A percentile compares a stretch with the other conserved stretches of the same genome.
phyloP scores from a whole-genome alignment of 2,797 vertebrate genomes.

The Melanotaenia pygmaea region DNA sequence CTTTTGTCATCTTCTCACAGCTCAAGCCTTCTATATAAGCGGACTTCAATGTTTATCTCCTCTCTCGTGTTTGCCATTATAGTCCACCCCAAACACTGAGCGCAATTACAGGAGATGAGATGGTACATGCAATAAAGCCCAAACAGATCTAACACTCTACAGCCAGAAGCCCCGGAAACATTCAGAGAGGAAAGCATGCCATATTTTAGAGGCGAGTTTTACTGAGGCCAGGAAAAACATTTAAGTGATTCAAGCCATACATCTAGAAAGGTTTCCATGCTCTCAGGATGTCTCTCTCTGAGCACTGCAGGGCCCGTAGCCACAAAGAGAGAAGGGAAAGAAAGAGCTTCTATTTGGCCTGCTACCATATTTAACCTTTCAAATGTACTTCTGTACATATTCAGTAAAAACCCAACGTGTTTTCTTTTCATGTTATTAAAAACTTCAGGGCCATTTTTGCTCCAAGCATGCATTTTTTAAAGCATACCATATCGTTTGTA shows the following conservation, averaged over 20 bases:
- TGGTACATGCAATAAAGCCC: conserved; percentile 40
- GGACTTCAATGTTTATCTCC: conserved; percentile 31
- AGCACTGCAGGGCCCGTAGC: conserved; percentile 48
- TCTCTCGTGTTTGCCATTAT: conserved; percentile 54
- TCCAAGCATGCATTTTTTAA: conserved; percentile 24
- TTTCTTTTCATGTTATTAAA: conserved; percentile 48
- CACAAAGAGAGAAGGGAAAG: conserved; percentile 45
- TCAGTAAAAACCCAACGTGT: conserved; percentile 37
- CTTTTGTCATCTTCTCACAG: conserved; percentile 56
- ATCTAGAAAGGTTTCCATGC: conserved; percentile 68
- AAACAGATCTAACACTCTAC: conserved; percentile 35
- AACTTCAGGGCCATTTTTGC: conserved; percentile 38
- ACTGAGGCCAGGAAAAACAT: conserved; percentile 63
- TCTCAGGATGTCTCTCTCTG: conserved; percentile 62
- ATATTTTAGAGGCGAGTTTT: conserved; percentile 57
- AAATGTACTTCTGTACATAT: conserved; percentile 59
- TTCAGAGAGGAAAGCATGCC: conserved; percentile 40
- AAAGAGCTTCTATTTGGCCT: conserved; percentile 54
- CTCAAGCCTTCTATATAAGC: conserved; percentile 44
- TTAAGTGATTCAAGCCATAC: conserved; percentile 64
- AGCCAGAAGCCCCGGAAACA: conserved; percentile 36
- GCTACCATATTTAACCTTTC: conserved; percentile 45
- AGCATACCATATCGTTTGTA: conserved; percentile 19
- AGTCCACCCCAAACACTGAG: conserved; percentile 30
- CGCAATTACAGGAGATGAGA: conserved; percentile 47